phyloP scores from a whole-genome alignment of 2,888 invertebrate genomes.

The Coelinius sp. region DNA sequence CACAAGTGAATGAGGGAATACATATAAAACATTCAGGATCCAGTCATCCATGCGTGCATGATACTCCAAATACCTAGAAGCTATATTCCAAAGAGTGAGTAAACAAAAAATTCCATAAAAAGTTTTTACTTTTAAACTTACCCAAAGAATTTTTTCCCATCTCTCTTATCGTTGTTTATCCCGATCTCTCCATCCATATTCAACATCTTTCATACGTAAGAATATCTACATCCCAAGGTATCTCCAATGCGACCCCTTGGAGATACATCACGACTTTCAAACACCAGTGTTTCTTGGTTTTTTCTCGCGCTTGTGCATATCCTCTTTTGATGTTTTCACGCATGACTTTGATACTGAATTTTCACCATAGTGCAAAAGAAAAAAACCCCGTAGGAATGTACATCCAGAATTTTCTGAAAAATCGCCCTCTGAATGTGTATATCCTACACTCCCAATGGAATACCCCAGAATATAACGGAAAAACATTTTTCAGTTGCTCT shows the following conservation, averaged over 20 bases:
- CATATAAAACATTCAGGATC: not conserved
- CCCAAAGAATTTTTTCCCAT: slow-evolving; percentile 56
- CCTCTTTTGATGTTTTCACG: slow-evolving; percentile 49
- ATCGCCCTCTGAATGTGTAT: slow-evolving; percentile 17
- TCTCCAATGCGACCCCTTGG: slow-evolving; percentile 7
- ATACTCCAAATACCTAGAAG: not conserved
- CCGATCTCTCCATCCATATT: slow-evolving; percentile 17
- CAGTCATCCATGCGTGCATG: too few relatives aligned
- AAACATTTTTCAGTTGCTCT: slow-evolving; percentile 10
- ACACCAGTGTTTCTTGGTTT: slow-evolving; percentile 7
- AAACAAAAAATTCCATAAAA: slow-evolving; percentile 46
- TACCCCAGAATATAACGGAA: not conserved
- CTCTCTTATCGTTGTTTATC: slow-evolving; percentile 37
- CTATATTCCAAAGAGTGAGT: not conserved
- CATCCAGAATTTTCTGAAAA: slow-evolving; percentile 8
- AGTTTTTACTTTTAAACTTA: slow-evolving; percentile 62
- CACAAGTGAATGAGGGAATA: slow-evolving; percentile 32
- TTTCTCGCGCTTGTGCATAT: slow-evolving; percentile 33
- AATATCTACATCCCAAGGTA: not conserved
- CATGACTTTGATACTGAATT: slow-evolving; percentile 43
- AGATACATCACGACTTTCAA: slow-evolving; percentile 18
- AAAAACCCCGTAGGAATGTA: not conserved
- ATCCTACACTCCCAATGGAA: slow-evolving; percentile 17
- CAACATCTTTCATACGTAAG: slow-evolving; percentile 42
- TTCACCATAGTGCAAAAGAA: not conserved